Conservation (phyloP, 2,797 vertebrate genomes). For the Urophycis tenuis region DNA sequence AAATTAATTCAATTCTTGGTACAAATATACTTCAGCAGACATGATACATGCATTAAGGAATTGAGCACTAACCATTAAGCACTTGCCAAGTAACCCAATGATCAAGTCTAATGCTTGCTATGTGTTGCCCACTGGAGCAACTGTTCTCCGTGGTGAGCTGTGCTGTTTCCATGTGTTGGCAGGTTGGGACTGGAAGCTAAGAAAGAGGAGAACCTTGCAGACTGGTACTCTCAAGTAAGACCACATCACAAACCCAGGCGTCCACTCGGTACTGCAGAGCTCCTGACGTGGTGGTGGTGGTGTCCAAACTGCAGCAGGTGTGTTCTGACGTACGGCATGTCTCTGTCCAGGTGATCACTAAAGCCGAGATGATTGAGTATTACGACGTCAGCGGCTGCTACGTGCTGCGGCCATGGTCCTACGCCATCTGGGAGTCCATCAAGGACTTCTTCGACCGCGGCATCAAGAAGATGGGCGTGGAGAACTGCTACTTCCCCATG, state of each 20-base stretch:
- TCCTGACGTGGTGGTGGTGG: background rate
- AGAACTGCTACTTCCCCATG: slow-evolving; percentile 99
- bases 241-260: background rate
- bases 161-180: slow-evolving; percentile 10
- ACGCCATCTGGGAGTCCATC: slow-evolving; percentile 89
- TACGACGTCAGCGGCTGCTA: slow-evolving; percentile 98
- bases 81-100: background rate
- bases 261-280: background rate
- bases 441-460: slow-evolving; percentile 89
- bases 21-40: too few relatives aligned
- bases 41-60: too few relatives aligned
- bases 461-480: slow-evolving; percentile 94
- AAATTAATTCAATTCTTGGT: too few relatives aligned
- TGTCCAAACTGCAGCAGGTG: too few relatives aligned
- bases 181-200: slow-evolving; percentile 93
- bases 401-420: slow-evolving; percentile 92
- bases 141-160: slow-evolving; percentile 6
- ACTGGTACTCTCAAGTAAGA: slow-evolving; percentile 95
- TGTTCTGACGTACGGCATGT: background rate
- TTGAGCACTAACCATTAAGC: too few relatives aligned
- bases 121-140: background rate
- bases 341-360: slow-evolving; percentile 87
- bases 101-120: background rate
- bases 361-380: slow-evolving; percentile 98
- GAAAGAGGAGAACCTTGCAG: slow-evolving; percentile 94